Base-by-base conservation (phyloP, 2,888 invertebrate genomes). In the Sarcophaga variegata region DNA sequence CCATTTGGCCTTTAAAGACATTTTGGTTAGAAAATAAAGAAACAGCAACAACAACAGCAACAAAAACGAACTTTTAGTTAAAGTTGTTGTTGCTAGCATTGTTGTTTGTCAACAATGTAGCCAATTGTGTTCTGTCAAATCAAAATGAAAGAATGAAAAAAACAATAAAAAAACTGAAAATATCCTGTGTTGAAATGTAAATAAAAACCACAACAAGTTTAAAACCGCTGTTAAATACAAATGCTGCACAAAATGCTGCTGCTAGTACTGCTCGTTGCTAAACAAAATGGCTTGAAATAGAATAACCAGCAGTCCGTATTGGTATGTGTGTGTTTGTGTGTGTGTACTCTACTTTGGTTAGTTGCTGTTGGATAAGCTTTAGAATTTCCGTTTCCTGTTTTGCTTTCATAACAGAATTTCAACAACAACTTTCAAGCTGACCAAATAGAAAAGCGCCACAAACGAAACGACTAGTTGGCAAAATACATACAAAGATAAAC, bases 141-240 rank as follows among this genome's bases (percentile, higher is more conserved):
- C 71, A 76, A 84, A 84, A 76, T 84, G 66, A 49, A 76, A 75
- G 64, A 79, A 66, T 74, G n/a, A 74, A 47, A 8, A 1, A 12
- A 77, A 22, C 45, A 5, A 78, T 25, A 62, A 78, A 25, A 64
- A 54, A 25, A 64, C 4, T 47, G n/a, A 22, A 45, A 69, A 49
- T 17, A 63, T 67, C 72, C 37, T 45, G 47, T 75, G 25, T 45
- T 76, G 47, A 87, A 87, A 84, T 87, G 84, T 81, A 82, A 84
- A 87, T 81, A 79, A 82, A 87, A 87, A 87, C 87, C 87, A 76
- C 87, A 87, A 84, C 84, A 84, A 87, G 71, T 87, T 87, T 82
- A 81, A 84, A 87, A 87, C 87, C 87, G 84, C 87, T 87, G 87
- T 84, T 87, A 87, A 87, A 84, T 79, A 84, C 87, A 87, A 87